Evolutionary conservation across 2,888 invertebrate species (phyloP), one percentile per base, ranked within the genome.

Genomic region (Drosophila sordidapex): DNA sequence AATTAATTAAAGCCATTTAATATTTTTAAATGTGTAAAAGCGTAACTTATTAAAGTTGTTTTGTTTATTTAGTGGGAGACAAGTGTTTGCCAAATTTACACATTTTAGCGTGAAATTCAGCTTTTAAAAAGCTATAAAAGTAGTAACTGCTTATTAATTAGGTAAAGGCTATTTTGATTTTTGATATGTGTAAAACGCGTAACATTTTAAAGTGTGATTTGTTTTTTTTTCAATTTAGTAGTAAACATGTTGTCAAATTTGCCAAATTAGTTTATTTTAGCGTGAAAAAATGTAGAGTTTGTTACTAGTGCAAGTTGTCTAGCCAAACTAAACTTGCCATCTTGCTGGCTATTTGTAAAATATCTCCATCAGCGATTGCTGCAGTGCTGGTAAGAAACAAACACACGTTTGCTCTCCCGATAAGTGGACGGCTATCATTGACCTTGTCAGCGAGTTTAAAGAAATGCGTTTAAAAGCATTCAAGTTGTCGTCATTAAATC

Each of bases 371-470:
- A 35, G 13, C 27, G n/a, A 68, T 68, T 61, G 40, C 54, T 63
- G 31, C 58, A 73, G 74, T 85, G 63, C 71, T 58, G 21, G 2
- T 0, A 46, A 25, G 46, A 21, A 69, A 62, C 81, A 74, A 69
- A 60, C 81, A 74, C 75, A 65, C 54, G 36, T n/a, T 78, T 48
- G 49, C 65, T 57, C 52, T 29, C 56, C 35, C 54, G 54, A 71
- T 76, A 72, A 70, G 76, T 69, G 25, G 27, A 35, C 25, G 46
- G 48, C 70, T 81, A 81, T 76, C 79, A 82, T 79, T 79, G 85
- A 89, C 89, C 85, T 85, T 85, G 85, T 87, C 87, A 59, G 56
- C 51, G 48, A 43, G 81, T 88, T 86, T 68, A 69, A 74, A 77
- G 74, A 72, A 85, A 87, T 86, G 83, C 75, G 62, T 57, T 76